Evolutionary conservation across 2,113 vertebrate genomes (phyloP).

Genomic region (Ictalurus furcatus): DNA sequence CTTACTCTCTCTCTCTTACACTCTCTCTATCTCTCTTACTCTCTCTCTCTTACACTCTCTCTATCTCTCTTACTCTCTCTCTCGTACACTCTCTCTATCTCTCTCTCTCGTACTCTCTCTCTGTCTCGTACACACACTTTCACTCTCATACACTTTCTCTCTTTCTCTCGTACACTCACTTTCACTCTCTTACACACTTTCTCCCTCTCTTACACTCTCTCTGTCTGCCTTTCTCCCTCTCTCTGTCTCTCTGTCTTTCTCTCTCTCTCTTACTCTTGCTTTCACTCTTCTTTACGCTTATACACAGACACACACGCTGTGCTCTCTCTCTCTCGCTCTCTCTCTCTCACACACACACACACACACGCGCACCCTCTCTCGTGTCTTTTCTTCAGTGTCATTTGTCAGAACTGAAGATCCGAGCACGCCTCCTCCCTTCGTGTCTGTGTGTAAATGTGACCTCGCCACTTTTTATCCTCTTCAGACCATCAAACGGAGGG

Average conservation of each 20-base stretch:
- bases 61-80: neutral
- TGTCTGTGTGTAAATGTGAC: neutral
- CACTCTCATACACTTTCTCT: neutral
- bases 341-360: neutral
- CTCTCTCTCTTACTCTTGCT: neutral
- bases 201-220: neutral
- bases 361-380: neutral
- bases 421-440: neutral
- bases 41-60: neutral
- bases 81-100: neutral
- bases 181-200: neutral
- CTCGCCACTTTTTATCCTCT: neutral
- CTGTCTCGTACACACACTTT: neutral
- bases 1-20: neutral
- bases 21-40: neutral
- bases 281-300: neutral
- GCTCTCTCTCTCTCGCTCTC: neutral
- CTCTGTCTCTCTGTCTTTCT: too few relatives aligned
- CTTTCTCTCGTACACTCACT: too few relatives aligned
- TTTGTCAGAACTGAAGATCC: neutral
- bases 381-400: neutral
- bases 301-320: too few relatives aligned
- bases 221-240: neutral
- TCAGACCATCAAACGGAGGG: neutral
- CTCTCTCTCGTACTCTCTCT: neutral